Conservation (phyloP, 2,113 vertebrate species). For the Myotis lucifugus region DNA sequence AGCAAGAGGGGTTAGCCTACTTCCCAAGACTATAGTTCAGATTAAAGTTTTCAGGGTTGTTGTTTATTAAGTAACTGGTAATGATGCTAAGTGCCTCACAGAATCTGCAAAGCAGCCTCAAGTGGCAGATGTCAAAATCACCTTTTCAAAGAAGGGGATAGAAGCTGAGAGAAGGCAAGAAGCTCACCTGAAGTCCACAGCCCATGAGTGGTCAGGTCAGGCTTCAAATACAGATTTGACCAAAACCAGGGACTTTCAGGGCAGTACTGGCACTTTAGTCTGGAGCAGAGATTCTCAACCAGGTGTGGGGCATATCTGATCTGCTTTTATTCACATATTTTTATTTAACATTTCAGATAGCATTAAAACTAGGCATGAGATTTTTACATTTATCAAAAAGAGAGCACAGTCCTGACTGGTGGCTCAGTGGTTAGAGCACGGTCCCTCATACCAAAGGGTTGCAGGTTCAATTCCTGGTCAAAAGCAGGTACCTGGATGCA, state of each 20-base stretch:
- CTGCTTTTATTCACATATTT: background rate
- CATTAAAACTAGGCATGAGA: background rate
- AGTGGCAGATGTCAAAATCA: background rate
- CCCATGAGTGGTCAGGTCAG: background rate
- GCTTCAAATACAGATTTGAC: background rate
- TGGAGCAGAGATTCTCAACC: background rate
- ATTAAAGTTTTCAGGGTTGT: background rate
- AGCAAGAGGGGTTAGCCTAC: background rate
- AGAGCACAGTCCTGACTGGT: background rate
- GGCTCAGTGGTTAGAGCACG: no score
- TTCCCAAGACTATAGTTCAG: background rate
- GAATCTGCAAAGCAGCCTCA: constrained; percentile 17
- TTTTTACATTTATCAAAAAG: background rate
- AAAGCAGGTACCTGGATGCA: no score
- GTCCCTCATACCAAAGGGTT: no score
- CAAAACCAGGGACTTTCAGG: background rate
- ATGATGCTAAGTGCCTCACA: background rate
- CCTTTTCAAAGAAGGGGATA: background rate
- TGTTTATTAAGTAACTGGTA: background rate
- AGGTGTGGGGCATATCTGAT: no score
- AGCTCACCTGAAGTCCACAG: background rate
- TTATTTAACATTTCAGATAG: constrained; percentile 24
- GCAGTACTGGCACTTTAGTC: background rate
- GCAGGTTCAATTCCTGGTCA: no score
- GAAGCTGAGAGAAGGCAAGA: background rate